Conservation (phyloP, 2,888 invertebrate species). For the Boloria selene region DNA sequence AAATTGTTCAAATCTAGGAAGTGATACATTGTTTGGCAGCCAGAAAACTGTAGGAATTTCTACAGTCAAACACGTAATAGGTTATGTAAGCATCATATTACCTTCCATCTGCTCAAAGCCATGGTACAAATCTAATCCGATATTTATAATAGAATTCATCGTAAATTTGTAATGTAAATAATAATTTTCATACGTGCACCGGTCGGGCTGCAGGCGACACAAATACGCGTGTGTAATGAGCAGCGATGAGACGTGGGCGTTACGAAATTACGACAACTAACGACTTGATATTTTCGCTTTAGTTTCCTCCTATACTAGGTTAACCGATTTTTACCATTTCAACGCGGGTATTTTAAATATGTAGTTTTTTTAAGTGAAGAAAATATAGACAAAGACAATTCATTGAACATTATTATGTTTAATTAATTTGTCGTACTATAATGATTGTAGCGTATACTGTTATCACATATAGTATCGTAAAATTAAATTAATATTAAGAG, state of each 20-base stretch:
- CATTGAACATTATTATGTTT: background rate
- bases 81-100: slow-evolving; percentile 39
- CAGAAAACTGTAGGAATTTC: slow-evolving; percentile 17
- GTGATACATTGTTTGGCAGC: slow-evolving; percentile 11
- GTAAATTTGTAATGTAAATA: slow-evolving; percentile 33
- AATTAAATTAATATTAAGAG: background rate
- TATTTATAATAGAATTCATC: slow-evolving; percentile 39
- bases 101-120: slow-evolving; percentile 42
- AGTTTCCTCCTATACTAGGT: slow-evolving; percentile 12
- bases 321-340: slow-evolving; percentile 2
- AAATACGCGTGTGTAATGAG: slow-evolving; percentile 43
- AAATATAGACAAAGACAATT: background rate
- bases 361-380: background rate
- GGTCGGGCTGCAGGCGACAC: slow-evolving; percentile 41
- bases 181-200: slow-evolving; percentile 44
- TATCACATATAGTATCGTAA: background rate
- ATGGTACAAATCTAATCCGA: slow-evolving; percentile 41
- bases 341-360: background rate
- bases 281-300: slow-evolving; percentile 32
- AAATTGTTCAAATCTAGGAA: slow-evolving; percentile 18
- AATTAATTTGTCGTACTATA: background rate
- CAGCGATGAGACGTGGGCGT: slow-evolving; percentile 41
- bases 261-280: slow-evolving; percentile 35
- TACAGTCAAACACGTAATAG: slow-evolving; percentile 15
- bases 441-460: no score